phyloP scores from a whole-genome alignment of 2,113 vertebrate species.

The Stomatorhinus ivindoensis region DNA sequence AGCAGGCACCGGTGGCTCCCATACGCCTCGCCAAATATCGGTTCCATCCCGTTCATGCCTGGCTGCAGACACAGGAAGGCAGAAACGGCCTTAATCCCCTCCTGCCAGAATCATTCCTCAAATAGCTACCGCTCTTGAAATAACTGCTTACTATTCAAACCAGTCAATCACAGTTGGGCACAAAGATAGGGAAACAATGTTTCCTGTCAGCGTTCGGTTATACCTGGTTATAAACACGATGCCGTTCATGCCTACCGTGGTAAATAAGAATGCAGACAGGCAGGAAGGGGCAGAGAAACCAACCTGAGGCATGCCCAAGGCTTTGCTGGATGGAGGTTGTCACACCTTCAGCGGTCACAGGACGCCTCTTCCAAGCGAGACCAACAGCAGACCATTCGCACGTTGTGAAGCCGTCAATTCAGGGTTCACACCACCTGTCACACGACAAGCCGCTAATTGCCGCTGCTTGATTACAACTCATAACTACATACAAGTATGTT shows the following conservation, averaged over 20 bases:
- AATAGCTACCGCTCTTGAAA: background rate
- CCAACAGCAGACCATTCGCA: constrained; percentile 8
- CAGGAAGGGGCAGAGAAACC: background rate
- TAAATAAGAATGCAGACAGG: background rate
- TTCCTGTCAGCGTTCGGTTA: background rate
- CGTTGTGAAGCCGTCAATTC: background rate
- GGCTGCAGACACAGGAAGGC: constrained; percentile 40
- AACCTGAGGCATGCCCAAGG: constrained; percentile 25
- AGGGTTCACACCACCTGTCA: background rate
- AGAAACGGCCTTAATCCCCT: background rate
- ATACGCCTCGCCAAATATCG: constrained; percentile 63
- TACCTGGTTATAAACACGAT: background rate
- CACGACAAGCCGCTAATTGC: background rate
- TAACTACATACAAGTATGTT: background rate
- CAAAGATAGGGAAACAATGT: background rate
- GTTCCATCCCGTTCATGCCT: constrained; percentile 65
- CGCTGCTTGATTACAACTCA: background rate
- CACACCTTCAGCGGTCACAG: constrained; percentile 8
- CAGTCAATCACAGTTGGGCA: background rate
- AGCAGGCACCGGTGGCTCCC: constrained; percentile 49
- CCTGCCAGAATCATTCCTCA: background rate
- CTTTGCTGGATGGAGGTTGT: background rate
- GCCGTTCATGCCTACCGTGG: background rate
- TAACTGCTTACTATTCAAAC: background rate
- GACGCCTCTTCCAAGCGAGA: background rate